phyloP scores from a whole-genome alignment of 1,140 invertebrate genomes.

The Tenebrio molitor region DNA sequence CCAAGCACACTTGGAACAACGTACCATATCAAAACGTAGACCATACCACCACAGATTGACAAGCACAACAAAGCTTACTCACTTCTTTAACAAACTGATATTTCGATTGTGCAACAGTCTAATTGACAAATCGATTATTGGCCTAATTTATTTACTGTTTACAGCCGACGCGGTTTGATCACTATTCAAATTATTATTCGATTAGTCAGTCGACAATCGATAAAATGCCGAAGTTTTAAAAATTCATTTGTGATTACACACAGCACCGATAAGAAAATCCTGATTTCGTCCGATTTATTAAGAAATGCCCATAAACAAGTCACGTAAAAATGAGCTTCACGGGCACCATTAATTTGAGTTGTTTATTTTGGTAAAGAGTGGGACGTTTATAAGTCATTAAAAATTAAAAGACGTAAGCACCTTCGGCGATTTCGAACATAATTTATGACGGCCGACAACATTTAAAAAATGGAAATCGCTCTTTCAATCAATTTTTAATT shows the following conservation, averaged over 20 bases:
- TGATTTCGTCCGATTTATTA: constrained; percentile 19
- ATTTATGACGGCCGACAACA: too few species aligned
- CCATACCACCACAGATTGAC: too few species aligned
- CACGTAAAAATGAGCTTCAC: not conserved
- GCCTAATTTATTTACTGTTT: constrained; percentile 24
- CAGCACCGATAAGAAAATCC: constrained; percentile 7
- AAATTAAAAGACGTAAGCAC: constrained; percentile 9
- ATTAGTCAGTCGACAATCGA: constrained; percentile 25
- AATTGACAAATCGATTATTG: constrained; percentile 31
- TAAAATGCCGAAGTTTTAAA: constrained; percentile 22
- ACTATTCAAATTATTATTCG: constrained; percentile 33
- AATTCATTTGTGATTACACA: constrained; percentile 31
- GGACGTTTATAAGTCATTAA: not conserved
- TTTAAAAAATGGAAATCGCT: constrained; percentile 20
- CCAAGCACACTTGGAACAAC: too few species aligned
- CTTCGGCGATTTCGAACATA: constrained; percentile 6
- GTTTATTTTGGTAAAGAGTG: constrained; percentile 5
- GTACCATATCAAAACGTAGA: too few species aligned
- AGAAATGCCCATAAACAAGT: constrained; percentile 25
- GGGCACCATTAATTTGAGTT: not conserved
- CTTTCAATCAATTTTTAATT: constrained; percentile 5
- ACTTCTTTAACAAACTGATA: constrained; percentile 13
- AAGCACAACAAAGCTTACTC: too few species aligned
- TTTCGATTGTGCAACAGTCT: constrained; percentile 12
- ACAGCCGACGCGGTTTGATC: constrained; percentile 10